Percentiles rank a stretch among this genome's conserved stretches.
Evolutionary conservation across 35 echinoderm and acorn worm genomes (phyloP).

Genomic region (Apostichopus japonicus): DNA sequence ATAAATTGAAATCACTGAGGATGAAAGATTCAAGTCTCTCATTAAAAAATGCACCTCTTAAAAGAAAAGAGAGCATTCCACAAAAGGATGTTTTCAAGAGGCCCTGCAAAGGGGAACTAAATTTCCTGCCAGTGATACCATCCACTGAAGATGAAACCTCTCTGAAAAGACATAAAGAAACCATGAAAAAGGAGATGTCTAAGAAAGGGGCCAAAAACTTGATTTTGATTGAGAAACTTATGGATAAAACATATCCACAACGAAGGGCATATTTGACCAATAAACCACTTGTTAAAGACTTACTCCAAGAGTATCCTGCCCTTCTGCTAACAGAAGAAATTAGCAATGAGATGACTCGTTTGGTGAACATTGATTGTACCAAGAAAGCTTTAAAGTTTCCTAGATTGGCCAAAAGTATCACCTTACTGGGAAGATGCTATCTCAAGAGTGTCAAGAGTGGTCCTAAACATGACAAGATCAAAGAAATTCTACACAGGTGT

Average conservation of each 20-base stretch:
- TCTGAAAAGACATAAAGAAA: slow-evolving; percentile 24
- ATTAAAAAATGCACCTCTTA: not conserved
- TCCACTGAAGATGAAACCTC: slow-evolving; percentile 22
- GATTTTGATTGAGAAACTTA: not conserved
- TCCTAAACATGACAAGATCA: too few relatives aligned
- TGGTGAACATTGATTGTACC: too few relatives aligned
- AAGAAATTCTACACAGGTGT: too few relatives aligned
- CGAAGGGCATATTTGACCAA: not conserved
- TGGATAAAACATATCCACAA: slow-evolving; percentile 44
- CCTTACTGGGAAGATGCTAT: too few relatives aligned
- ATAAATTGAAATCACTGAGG: not conserved
- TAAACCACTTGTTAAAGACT: not conserved
- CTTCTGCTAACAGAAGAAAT: too few relatives aligned
- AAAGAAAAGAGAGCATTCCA: not conserved
- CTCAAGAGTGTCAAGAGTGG: too few relatives aligned
- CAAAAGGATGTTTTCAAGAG: not conserved
- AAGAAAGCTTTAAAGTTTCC: too few relatives aligned
- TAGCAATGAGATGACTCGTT: too few relatives aligned
- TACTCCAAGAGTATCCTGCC: too few relatives aligned
- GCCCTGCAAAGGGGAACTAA: not conserved
- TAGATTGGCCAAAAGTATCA: too few relatives aligned
- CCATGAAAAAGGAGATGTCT: slow-evolving; percentile 30
- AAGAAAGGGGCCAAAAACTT: slow-evolving; percentile 19
- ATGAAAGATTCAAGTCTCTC: not conserved
- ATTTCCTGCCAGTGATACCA: slow-evolving; percentile 15